Evolutionary conservation across 1,140 invertebrate species (phyloP).

Genomic region (Drosophila tani): DNA sequence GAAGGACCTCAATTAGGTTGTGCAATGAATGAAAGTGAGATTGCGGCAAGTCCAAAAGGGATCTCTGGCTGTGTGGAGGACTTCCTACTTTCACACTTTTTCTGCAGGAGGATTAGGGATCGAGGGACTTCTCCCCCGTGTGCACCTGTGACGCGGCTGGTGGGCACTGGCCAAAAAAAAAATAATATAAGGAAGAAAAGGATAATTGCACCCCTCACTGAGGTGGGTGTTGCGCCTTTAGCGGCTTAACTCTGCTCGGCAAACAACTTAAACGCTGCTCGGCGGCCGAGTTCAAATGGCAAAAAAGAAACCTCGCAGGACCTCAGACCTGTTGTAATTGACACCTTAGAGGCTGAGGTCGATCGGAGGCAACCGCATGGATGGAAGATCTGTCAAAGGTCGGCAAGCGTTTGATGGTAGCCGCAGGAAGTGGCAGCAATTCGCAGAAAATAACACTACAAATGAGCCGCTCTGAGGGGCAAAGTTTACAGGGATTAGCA

Average conservation of each 20-base stretch:
- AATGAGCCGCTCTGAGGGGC: background rate
- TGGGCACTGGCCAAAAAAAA: slow-evolving; percentile 20
- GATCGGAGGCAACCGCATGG: slow-evolving; percentile 40
- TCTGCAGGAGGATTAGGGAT: slow-evolving; percentile 6
- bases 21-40: slow-evolving; percentile 82
- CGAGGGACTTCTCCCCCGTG: background rate
- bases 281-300: slow-evolving; percentile 33
- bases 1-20: slow-evolving; percentile 71
- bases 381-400: slow-evolving; percentile 34
- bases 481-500: slow-evolving; percentile 4
- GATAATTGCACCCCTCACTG: slow-evolving; percentile 68
- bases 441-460: slow-evolving; percentile 22
- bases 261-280: slow-evolving; percentile 39
- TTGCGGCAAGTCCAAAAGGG: slow-evolving; percentile 48
- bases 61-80: slow-evolving; percentile 14
- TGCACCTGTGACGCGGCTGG: slow-evolving; percentile 52
- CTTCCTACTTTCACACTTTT: slow-evolving; percentile 72
- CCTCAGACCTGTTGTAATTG: slow-evolving; percentile 59
- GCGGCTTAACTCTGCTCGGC: slow-evolving; percentile 59
- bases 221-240: slow-evolving; percentile 77
- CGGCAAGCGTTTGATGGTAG: slow-evolving; percentile 34
- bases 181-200: background rate
- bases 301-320: background rate
- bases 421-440: slow-evolving; percentile 18
- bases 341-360: slow-evolving; percentile 51